phyloP scores from a whole-genome alignment of 2,797 vertebrate genomes.

The Cyclopterus lumpus region DNA sequence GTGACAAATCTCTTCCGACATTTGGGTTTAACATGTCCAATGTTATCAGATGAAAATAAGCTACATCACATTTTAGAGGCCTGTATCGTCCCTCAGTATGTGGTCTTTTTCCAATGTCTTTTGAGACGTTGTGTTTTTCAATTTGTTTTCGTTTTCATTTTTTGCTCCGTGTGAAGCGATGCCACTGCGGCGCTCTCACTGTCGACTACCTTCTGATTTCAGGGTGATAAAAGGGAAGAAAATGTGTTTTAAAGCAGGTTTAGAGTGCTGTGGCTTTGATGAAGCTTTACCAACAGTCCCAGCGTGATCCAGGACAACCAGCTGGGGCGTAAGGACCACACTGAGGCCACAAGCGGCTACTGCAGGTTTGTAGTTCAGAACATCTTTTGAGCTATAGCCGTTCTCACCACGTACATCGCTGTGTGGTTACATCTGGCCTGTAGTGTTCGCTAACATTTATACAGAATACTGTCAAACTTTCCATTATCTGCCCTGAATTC shows the following conservation, averaged over 20 bases:
- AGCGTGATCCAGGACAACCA: slow-evolving; percentile 25
- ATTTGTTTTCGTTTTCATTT: slow-evolving; percentile 4
- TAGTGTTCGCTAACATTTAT: background rate
- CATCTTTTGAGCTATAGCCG: slow-evolving; percentile 22
- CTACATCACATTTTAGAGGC: slow-evolving; percentile 8
- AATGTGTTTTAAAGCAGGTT: slow-evolving; percentile 35
- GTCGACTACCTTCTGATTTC: slow-evolving; percentile 36
- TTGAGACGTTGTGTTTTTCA: slow-evolving; percentile 22
- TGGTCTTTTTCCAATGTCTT: slow-evolving; percentile 22
- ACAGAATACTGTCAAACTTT: slow-evolving; percentile 11
- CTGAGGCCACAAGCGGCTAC: slow-evolving; percentile 2
- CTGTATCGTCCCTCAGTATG: background rate
- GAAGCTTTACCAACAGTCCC: slow-evolving; percentile 31
- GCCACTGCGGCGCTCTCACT: slow-evolving; percentile 18
- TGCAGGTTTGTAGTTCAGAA: slow-evolving; percentile 13
- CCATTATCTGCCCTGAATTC: slow-evolving; percentile 2
- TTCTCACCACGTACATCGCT: slow-evolving; percentile 15
- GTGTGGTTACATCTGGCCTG: background rate
- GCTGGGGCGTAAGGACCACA: slow-evolving; percentile 17
- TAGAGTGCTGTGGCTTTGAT: slow-evolving; percentile 42
- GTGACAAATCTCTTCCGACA: slow-evolving; percentile 66
- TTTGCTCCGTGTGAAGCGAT: slow-evolving; percentile 20
- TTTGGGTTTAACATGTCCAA: slow-evolving; percentile 58
- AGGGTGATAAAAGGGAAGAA: slow-evolving; percentile 31
- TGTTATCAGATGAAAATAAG: slow-evolving; percentile 50